Evolutionary conservation across 2,888 invertebrate species (phyloP), one percentile per base, ranked within the genome.

Genomic region (Drosophila maculinotata): DNA sequence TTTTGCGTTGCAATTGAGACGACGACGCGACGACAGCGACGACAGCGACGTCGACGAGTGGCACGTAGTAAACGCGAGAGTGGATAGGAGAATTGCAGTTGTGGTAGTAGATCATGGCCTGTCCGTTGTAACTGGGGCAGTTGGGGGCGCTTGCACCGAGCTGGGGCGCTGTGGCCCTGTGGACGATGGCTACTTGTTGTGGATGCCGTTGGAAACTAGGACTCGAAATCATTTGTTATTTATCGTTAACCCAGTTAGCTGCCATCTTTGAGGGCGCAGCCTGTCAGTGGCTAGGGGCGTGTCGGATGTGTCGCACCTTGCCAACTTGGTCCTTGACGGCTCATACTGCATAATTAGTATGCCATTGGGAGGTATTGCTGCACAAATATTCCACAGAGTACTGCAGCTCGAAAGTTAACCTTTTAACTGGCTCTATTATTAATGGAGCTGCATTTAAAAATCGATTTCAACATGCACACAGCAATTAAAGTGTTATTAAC

Each of bases 61-160:
- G n/a, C n/a, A n/a, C n/a, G 20, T 20, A 35, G 38, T 53, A 26
- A 42, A 10, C 17, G 44, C 33, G 33, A 39, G 30, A 45, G 2
- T 20, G 3, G 59, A 31, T 17, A 41, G 44, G 48, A 47, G 56
- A 52, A 47, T 31, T 70, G 76, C 69, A 74, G 25, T 51, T 70
- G 76, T 85, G 86, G 77, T 79, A 87, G 88, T 83, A 83, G 83
- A 83, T 85, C 88, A 87, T 74, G 83, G 88, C 86, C 87, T 79
- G 74, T 57, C 73, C 64, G 20, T 30, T 20, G 65, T 52, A 88
- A 76, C 77, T 84, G 64, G 84, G 79, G 64, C 88, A 82, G 62
- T 56, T 72, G 51, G 65, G 70, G 69, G 68, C 85, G 64, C 63
- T 54, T 81, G 78, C 62, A 80, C 85, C 59, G 58, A 70, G 68